These are phyloP conservation scores for Drosophila saltans DNA, from an alignment of 1,140 invertebrate species.

Conservation along the genomic window DNA sequence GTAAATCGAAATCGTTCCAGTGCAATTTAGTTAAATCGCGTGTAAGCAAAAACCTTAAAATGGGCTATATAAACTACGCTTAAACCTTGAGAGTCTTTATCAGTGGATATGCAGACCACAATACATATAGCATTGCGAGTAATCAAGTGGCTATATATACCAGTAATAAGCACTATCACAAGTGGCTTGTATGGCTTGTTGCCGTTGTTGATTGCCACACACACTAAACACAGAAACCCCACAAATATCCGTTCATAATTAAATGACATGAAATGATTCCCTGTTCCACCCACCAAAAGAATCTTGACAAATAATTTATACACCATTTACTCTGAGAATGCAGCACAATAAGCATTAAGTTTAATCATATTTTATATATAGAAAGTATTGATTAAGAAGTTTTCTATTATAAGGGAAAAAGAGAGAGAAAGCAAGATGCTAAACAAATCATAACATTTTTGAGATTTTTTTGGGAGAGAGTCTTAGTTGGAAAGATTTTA, in stretches of 20 bases:
- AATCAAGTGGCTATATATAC: constrained; percentile 4
- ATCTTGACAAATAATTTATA: constrained; percentile 15
- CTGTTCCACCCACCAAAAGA: neutral
- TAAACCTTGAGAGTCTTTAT: constrained; percentile 41
- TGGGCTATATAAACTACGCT: constrained; percentile 24
- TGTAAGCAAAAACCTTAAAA: constrained; percentile 45
- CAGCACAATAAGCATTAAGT: too few relatives aligned
- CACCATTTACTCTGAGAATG: neutral
- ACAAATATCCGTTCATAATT: constrained; percentile 44
- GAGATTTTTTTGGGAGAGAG: too few relatives aligned
- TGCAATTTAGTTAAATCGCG: constrained; percentile 49
- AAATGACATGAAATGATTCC: constrained; percentile 28
- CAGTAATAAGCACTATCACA: neutral
- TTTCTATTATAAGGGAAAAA: too few relatives aligned
- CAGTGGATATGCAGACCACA: constrained; percentile 16
- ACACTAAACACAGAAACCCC: constrained; percentile 9
- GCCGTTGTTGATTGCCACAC: constrained; percentile 49
- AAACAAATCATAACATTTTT: too few relatives aligned
- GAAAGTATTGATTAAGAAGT: too few relatives aligned
- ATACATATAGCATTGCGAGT: constrained; percentile 8
- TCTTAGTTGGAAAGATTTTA: too few relatives aligned
- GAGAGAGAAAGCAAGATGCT: too few relatives aligned
- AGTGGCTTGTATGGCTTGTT: constrained; percentile 19
- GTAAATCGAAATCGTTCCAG: constrained; percentile 63
- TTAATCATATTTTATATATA: too few relatives aligned